Conservation (phyloP, 2,888 invertebrate genomes). For the Acleris literana region DNA sequence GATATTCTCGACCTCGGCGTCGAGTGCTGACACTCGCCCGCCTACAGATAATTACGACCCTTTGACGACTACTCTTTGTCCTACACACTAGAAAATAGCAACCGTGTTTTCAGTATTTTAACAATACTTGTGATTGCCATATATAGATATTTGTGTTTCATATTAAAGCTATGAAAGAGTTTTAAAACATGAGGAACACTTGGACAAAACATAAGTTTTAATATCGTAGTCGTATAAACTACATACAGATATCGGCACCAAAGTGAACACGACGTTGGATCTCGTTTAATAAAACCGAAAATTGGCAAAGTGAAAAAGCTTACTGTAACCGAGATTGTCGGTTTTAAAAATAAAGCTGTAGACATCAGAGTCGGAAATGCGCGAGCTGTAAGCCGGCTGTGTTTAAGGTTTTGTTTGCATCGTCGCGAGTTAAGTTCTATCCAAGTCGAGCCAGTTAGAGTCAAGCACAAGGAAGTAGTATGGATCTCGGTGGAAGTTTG, state of each 20-base stretch:
- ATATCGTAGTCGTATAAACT: too few relatives aligned
- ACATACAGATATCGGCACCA: too few relatives aligned
- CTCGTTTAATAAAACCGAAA: slow-evolving; percentile 25
- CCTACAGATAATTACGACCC: slow-evolving; percentile 77
- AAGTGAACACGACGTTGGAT: slow-evolving; percentile 22
- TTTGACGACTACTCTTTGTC: slow-evolving; percentile 74
- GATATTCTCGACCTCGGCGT: slow-evolving; percentile 77
- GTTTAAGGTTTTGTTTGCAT: slow-evolving; percentile 64
- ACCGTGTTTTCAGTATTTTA: slow-evolving; percentile 56
- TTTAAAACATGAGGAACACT: too few relatives aligned
- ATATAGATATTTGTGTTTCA: slow-evolving; percentile 3
- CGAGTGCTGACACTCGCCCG: slow-evolving; percentile 77
- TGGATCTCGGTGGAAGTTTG: slow-evolving; percentile 75
- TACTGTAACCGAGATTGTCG: slow-evolving; percentile 48
- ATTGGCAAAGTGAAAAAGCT: slow-evolving; percentile 37
- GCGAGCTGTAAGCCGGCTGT: slow-evolving; percentile 53
- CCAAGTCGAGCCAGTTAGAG: slow-evolving; percentile 71
- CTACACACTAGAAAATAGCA: slow-evolving; percentile 60
- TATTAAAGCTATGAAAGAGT: too few relatives aligned
- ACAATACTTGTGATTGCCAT: slow-evolving; percentile 19
- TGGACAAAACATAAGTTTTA: too few relatives aligned
- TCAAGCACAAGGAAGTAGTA: slow-evolving; percentile 71
- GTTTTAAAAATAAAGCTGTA: slow-evolving; percentile 48
- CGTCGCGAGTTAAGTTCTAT: slow-evolving; percentile 66
- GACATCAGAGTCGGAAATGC: slow-evolving; percentile 43